Evolutionary conservation across 1,140 invertebrate genomes (phyloP), one percentile per base, ranked within the genome.

Genomic region (Pissodes strobi): DNA sequence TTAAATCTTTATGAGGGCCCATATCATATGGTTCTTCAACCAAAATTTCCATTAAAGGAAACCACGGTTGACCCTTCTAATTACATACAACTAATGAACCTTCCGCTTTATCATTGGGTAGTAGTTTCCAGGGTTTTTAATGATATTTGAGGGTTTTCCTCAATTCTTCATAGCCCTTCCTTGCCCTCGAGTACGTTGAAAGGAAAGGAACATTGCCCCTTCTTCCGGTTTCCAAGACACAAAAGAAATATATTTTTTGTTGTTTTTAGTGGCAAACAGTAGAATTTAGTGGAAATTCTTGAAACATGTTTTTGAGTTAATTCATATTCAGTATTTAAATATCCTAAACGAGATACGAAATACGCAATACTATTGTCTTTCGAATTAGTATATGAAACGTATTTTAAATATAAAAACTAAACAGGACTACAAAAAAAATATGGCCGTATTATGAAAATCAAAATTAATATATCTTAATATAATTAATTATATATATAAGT

Each of bases 181-280:
- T n/a, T n/a, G n/a, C n/a, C n/a, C n/a, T n/a, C n/a, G n/a, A 76
- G 75, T 0, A 72, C 73, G 55, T 74, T 74, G 66, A 76, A 73
- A n/a, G 38, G 56, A n/a, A 64, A 34, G 34, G 18, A 34, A 17
- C n/a, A 17, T 34, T 0, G 68, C 57, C 18, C 64, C 64, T 0
- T 68, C 56, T 45, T 75, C 72, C 15, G 39, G 39, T 0, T 53
- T n/a, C 71, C 70, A 71, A n/a, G 55, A 63, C 49, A 59, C 60
- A 45, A 49, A 76, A 41, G 8, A 60, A 27, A 61, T 9, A 59
- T n/a, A n/a, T n/a, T 68, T 69, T 67, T 76, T 75, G 10, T 17
- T 53, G 62, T 76, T 76, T 37, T 59, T 61, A 46, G 39, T 55
- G 12, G 74, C 72, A 56, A 74, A 75, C 8, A 76, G 17, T 67